These are phyloP conservation scores for Clavelina lepadiformis DNA, from an alignment of 23 tunicate species.

Conservation along the genomic window DNA sequence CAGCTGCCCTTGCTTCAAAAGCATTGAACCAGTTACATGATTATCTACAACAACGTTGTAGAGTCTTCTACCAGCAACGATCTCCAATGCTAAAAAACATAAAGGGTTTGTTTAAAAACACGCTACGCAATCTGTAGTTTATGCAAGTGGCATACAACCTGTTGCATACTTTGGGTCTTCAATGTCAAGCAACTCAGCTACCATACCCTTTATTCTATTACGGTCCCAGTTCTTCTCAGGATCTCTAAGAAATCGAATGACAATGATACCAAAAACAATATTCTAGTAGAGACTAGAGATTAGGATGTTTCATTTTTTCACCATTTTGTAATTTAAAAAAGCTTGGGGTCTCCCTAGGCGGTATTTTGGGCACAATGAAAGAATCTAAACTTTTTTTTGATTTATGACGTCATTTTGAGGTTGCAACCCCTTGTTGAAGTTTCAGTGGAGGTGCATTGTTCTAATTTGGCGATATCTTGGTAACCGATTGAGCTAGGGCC, in stretches of 20 bases:
- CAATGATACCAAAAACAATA: not conserved
- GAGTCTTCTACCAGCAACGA: conserved; percentile 81
- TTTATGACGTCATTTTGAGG: too few species aligned
- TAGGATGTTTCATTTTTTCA: too few species aligned
- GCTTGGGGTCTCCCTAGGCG: too few species aligned
- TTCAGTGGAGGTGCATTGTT: too few species aligned
- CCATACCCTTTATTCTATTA: conserved; percentile 59
- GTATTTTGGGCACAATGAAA: too few species aligned
- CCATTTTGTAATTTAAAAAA: too few species aligned
- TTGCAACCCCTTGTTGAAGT: too few species aligned
- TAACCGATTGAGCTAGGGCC: too few species aligned
- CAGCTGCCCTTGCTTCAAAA: conserved; percentile 64
- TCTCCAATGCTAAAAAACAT: conserved; percentile 64
- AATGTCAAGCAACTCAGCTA: conserved; percentile 66
- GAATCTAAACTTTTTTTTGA: too few species aligned
- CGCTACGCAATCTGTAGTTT: not conserved
- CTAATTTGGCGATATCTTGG: too few species aligned
- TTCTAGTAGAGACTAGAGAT: not conserved
- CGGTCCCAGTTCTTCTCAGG: conserved; percentile 84
- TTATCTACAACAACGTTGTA: conserved; percentile 89
- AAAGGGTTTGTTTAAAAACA: not conserved
- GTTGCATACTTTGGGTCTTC: conserved; percentile 56
- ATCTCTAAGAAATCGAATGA: conserved; percentile 31
- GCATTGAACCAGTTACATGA: conserved; percentile 58
- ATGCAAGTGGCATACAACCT: conserved; percentile 16